These are phyloP conservation scores for Barypeithes pellucidus DNA, from an alignment of 2,888 invertebrate genomes.

Conservation along the genomic window DNA sequence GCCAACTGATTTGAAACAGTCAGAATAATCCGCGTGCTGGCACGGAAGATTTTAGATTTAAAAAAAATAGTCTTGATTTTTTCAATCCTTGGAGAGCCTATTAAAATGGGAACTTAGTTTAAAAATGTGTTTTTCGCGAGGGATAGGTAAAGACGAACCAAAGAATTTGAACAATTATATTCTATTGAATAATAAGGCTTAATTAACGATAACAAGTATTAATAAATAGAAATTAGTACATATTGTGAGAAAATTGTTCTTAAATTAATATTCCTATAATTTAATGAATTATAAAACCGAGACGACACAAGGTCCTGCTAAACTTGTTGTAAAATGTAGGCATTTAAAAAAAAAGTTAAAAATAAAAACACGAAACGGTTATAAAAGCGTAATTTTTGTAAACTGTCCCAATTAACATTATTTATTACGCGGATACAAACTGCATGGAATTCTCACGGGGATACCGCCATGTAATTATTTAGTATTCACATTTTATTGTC, in stretches of 20 bases:
- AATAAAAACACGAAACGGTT: constrained; percentile 12
- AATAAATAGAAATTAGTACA: background rate
- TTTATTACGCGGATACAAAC: constrained; percentile 27
- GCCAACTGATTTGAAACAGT: too few species aligned
- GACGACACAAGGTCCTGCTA: constrained; percentile 37
- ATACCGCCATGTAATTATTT: background rate
- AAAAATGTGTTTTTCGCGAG: too few species aligned
- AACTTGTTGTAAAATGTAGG: constrained; percentile 27
- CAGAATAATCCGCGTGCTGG: too few species aligned
- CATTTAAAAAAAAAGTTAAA: constrained; percentile 5
- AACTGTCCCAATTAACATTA: constrained; percentile 20
- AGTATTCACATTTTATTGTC: too few species aligned
- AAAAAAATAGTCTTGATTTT: too few species aligned
- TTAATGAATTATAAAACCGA: background rate
- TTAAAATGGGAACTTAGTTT: too few species aligned
- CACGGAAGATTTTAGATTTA: too few species aligned
- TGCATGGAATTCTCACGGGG: constrained; percentile 25
- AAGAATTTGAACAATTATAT: too few species aligned
- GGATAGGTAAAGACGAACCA: too few species aligned
- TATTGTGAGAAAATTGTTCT: background rate
- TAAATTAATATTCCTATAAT: background rate
- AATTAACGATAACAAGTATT: background rate
- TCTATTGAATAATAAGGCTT: too few species aligned
- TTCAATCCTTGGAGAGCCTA: too few species aligned
- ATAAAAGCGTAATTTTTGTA: constrained; percentile 9